Evolutionary conservation across 1,140 invertebrate genomes (phyloP).

Genomic region (Ladona fulva): DNA sequence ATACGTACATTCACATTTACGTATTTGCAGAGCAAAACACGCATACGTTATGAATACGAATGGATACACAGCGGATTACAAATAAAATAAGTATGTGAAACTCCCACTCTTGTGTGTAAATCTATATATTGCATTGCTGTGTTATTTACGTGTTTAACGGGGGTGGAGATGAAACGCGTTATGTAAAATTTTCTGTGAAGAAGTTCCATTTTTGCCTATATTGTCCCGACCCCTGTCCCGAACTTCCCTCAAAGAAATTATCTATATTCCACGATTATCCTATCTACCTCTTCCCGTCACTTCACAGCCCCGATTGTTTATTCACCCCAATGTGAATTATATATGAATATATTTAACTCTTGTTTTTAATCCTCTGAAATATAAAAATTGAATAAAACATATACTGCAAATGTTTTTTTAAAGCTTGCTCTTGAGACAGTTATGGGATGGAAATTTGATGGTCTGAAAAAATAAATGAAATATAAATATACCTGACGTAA

Average conservation of each 20-base stretch:
- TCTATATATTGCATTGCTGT: neutral
- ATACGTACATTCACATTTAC: neutral
- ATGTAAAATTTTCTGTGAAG: neutral
- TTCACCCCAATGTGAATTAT: slow-evolving; percentile 6
- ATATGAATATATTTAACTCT: slow-evolving; percentile 8
- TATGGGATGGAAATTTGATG: slow-evolving; percentile 1
- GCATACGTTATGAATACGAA: neutral
- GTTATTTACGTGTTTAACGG: neutral
- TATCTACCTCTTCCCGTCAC: neutral
- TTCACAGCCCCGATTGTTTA: neutral
- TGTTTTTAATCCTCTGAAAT: slow-evolving; percentile 10
- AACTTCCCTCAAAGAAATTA: neutral
- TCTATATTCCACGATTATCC: neutral
- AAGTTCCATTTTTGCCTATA: neutral
- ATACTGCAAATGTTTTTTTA: slow-evolving; percentile 11
- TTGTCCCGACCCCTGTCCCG: too few species aligned
- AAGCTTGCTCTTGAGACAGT: slow-evolving; percentile 8
- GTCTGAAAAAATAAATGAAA: slow-evolving; percentile 10
- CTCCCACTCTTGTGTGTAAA: slow-evolving; percentile 7
- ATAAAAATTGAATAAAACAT: slow-evolving; percentile 9
- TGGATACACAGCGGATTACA: neutral
- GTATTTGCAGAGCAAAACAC: neutral
- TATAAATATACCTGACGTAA: neutral
- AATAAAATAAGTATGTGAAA: neutral
- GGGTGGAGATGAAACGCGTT: neutral